phyloP scores from a whole-genome alignment of 1,140 invertebrate species.

The Trichomalopsis sarcophagae region DNA sequence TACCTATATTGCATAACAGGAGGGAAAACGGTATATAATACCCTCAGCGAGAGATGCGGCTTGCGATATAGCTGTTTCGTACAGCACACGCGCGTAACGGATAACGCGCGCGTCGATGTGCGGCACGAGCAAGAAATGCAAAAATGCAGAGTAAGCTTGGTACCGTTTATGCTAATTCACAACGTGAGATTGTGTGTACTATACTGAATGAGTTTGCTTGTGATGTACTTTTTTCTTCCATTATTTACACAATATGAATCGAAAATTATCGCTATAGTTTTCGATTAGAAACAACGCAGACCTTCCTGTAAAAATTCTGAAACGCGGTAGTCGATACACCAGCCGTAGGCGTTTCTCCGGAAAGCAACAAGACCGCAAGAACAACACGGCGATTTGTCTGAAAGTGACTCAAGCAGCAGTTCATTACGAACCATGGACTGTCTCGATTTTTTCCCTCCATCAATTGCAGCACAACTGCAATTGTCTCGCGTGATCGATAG shows the following conservation, averaged over 20 bases:
- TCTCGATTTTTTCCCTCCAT: neutral
- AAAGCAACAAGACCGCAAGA: no score
- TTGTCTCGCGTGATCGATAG: constrained; percentile 8
- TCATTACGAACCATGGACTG: neutral
- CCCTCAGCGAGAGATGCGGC: neutral
- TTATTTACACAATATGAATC: no score
- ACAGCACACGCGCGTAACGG: neutral
- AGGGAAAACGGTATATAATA: neutral
- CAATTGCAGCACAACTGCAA: neutral
- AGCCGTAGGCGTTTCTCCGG: no score
- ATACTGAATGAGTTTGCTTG: no score
- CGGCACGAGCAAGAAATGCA: no score
- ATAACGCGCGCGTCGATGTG: neutral
- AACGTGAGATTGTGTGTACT: no score
- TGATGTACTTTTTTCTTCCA: no score
- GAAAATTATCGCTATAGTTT: no score
- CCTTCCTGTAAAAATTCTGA: no score
- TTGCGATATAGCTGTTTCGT: neutral
- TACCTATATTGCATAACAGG: no score
- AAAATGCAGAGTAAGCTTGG: neutral
- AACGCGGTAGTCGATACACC: no score
- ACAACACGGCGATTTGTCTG: neutral
- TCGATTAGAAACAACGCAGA: no score
- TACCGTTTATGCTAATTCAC: neutral
- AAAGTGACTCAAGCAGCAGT: neutral